These are phyloP conservation scores for Nomada flava DNA, from an alignment of 2,888 invertebrate species.

Conservation along the genomic window DNA sequence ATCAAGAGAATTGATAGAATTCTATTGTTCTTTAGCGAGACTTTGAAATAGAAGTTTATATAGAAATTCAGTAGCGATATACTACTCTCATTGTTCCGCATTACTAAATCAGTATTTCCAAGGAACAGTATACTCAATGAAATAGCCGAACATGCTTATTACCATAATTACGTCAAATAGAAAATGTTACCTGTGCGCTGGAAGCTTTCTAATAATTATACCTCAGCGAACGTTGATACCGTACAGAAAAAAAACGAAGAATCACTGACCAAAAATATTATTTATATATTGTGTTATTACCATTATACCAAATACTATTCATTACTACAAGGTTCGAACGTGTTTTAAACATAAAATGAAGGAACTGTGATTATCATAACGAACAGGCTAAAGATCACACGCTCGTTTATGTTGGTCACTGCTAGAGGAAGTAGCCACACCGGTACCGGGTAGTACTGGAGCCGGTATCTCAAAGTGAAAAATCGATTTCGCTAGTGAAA, in stretches of 20 bases:
- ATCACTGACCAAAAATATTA: background rate
- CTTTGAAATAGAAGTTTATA: too few species aligned
- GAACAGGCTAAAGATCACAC: background rate
- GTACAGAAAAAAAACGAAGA: too few species aligned
- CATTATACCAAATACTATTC: background rate
- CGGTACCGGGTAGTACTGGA: background rate
- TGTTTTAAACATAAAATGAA: background rate
- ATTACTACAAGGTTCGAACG: background rate
- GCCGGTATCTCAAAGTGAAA: conserved; percentile 20
- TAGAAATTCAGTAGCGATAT: too few species aligned
- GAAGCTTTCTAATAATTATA: conserved; percentile 8
- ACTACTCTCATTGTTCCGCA: too few species aligned
- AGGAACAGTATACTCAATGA: too few species aligned
- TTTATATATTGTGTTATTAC: background rate
- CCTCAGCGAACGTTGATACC: too few species aligned
- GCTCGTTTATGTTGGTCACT: background rate
- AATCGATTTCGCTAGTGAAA: conserved; percentile 66
- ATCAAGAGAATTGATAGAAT: background rate
- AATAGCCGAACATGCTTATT: background rate
- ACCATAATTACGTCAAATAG: background rate
- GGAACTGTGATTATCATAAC: background rate
- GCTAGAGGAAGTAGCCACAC: background rate
- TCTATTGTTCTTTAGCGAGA: too few species aligned
- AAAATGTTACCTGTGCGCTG: background rate
- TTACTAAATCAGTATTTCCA: too few species aligned